phyloP scores from a whole-genome alignment of 2,113 vertebrate species.

The Tonatia bakeri region DNA sequence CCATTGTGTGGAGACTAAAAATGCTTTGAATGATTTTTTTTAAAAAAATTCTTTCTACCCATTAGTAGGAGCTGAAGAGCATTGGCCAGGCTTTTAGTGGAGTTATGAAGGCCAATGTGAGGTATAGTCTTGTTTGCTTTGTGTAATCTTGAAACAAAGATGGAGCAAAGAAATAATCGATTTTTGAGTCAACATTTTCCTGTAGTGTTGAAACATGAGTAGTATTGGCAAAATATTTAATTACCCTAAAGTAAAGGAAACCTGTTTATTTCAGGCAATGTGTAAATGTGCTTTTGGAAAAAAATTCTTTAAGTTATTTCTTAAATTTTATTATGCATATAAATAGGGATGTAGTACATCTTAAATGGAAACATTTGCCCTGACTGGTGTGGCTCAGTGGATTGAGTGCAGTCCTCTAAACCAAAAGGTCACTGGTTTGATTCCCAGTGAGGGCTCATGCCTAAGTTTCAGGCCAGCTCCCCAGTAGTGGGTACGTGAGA shows the following conservation, averaged over 20 bases:
- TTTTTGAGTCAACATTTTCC: neutral
- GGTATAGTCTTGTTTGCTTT: neutral
- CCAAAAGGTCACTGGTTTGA: too few species aligned
- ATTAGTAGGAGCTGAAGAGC: neutral
- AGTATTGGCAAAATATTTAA: neutral
- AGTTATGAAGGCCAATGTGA: neutral
- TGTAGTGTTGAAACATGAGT: neutral
- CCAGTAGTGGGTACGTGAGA: too few species aligned
- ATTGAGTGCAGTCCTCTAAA: too few species aligned
- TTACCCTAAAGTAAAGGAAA: neutral
- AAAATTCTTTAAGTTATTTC: neutral
- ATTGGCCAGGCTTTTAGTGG: neutral
- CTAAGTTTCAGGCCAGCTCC: too few species aligned
- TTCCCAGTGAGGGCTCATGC: too few species aligned
- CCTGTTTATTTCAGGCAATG: neutral
- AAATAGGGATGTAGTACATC: neutral
- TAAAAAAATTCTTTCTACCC: neutral
- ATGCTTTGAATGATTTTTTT: neutral
- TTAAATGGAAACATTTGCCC: neutral
- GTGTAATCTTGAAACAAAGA: neutral
- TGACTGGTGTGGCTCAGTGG: too few species aligned
- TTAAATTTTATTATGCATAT: neutral
- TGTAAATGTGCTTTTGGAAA: neutral
- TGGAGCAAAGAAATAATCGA: neutral
- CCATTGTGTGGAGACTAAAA: neutral